These are phyloP conservation scores for Epinephelus coioides DNA, from an alignment of 2,797 vertebrate species.

Conservation along the genomic window DNA sequence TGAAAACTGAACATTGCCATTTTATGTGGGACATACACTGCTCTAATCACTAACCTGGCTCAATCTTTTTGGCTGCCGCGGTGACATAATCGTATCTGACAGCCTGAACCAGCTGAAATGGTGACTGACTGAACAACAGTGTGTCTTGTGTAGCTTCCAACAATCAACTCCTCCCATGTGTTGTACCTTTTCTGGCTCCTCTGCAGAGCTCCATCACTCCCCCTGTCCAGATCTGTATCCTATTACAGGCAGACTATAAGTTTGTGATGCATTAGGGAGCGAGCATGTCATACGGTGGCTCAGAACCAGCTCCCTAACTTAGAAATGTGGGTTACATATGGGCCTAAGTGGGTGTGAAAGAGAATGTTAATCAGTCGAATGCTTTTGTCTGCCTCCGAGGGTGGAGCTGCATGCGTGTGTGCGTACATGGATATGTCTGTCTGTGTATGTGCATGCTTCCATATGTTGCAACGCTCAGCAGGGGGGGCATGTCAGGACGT, in stretches of 20 bases:
- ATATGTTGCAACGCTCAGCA: conserved; percentile 55
- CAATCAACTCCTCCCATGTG: conserved; percentile 33
- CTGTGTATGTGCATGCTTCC: conserved; percentile 32
- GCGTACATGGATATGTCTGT: conserved; percentile 2
- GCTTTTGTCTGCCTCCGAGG: conserved; percentile 49
- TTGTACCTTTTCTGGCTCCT: conserved; percentile 29
- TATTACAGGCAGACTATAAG: conserved; percentile 44
- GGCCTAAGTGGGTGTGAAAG: conserved; percentile 69
- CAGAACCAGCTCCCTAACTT: conserved; percentile 37
- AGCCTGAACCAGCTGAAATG: conserved; percentile 33
- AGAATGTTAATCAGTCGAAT: conserved; percentile 70
- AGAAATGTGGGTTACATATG: conserved; percentile 63
- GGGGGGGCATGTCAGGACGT: conserved; percentile 60
- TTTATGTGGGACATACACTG: neutral
- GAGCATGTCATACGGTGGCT: conserved; percentile 28
- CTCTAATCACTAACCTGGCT: conserved; percentile 7
- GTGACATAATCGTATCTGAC: conserved; percentile 18
- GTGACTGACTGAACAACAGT: neutral
- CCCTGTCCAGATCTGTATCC: conserved; percentile 45
- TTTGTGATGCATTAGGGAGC: conserved; percentile 51
- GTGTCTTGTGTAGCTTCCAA: conserved; percentile 1
- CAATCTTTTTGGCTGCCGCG: neutral
- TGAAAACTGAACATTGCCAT: conserved; percentile 6
- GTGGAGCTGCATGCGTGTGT: conserved; percentile 32
- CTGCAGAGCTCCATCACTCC: conserved; percentile 35